Conservation (phyloP, 2,888 invertebrate genomes). For the Quadriops clusia region DNA sequence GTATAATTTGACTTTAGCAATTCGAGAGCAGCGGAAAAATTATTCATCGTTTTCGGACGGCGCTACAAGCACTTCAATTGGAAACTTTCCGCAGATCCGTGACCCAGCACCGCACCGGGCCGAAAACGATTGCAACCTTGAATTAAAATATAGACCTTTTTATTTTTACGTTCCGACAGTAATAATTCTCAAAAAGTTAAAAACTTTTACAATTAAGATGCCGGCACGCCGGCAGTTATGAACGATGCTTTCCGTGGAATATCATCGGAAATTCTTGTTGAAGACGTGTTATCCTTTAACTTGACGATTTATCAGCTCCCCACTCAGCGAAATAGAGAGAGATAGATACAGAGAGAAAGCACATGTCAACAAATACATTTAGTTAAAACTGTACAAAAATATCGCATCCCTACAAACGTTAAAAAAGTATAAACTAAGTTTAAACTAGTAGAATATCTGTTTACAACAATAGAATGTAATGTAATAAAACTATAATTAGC, state of each 20-base stretch:
- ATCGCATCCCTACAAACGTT: too few relatives aligned
- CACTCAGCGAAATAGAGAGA: too few relatives aligned
- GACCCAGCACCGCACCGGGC: too few relatives aligned
- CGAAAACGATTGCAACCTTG: too few relatives aligned
- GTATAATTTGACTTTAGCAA: too few relatives aligned
- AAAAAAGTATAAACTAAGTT: too few relatives aligned
- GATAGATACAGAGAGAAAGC: constrained; percentile 5
- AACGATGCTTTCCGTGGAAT: background rate
- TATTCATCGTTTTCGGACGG: too few relatives aligned
- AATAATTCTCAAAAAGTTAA: background rate
- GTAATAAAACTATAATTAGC: constrained; percentile 20
- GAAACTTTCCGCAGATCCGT: too few relatives aligned
- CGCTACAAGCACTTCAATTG: too few relatives aligned
- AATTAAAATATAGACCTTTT: background rate
- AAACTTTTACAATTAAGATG: background rate
- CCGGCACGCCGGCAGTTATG: background rate
- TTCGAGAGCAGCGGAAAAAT: too few relatives aligned
- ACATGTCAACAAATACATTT: background rate
- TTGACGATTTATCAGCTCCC: too few relatives aligned
- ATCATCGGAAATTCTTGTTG: background rate
- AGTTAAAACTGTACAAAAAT: constrained; percentile 7
- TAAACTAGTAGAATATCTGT: too few relatives aligned
- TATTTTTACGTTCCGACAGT: background rate
- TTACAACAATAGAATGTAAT: constrained; percentile 10
- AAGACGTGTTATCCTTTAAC: constrained; percentile 1